Percentiles rank a stretch among this genome's conserved stretches.
These are phyloP conservation scores for Calliphora vomitoria DNA, from an alignment of 2,888 invertebrate species.

Conservation along the genomic window DNA sequence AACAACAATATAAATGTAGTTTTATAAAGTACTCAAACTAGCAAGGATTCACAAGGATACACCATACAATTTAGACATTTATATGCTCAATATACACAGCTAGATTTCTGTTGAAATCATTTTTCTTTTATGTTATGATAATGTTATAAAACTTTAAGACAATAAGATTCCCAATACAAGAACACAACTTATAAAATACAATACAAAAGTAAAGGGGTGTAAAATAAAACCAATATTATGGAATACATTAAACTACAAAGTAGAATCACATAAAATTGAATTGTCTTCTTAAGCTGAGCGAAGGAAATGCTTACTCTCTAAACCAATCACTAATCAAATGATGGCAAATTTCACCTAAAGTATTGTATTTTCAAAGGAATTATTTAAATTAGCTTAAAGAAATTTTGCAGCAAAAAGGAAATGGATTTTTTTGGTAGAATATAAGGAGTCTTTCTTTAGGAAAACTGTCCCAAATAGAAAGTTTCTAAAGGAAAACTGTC, in stretches of 20 bases:
- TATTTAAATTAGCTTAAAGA: neutral
- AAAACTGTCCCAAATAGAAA: too few species aligned
- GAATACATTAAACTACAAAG: neutral
- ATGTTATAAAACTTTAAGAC: conserved; percentile 48
- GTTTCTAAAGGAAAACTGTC: too few species aligned
- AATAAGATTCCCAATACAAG: neutral
- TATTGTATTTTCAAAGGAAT: neutral
- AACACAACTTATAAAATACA: neutral
- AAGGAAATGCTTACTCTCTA: neutral
- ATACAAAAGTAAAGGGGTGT: neutral
- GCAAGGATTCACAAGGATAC: neutral
- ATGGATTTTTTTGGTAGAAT: neutral
- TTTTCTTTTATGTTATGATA: conserved; percentile 27
- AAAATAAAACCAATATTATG: conserved; percentile 15
- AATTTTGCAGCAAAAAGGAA: neutral
- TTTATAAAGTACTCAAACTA: neutral
- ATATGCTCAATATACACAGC: neutral
- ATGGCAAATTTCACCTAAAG: neutral
- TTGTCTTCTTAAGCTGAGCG: conserved; percentile 10
- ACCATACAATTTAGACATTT: conserved; percentile 12
- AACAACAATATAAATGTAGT: neutral
- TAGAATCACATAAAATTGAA: conserved; percentile 45
- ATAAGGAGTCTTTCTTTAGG: too few species aligned
- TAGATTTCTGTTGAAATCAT: conserved; percentile 29
- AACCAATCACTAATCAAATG: neutral